Base-by-base conservation (phyloP, 2,888 invertebrate genomes). In the Limenitis camilla region DNA sequence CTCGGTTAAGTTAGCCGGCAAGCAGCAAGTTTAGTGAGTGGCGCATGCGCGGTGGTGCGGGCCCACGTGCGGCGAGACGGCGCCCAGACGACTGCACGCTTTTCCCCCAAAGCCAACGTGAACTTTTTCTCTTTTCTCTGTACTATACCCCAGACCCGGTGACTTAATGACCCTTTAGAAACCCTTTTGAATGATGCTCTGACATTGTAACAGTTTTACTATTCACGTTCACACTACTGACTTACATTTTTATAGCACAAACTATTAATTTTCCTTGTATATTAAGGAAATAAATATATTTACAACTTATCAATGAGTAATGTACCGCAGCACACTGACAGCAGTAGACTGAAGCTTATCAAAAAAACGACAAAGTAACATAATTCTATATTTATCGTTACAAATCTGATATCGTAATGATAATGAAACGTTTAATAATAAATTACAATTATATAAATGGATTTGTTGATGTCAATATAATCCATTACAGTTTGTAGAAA, bases 11-110 rank as follows among this genome's bases (percentile, higher is more conserved):
- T 64, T 51, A 60, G 45, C 45, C 36, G 30, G 45, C 19, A 3
- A 19, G 19, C 19, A 54, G 56, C 58, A 52, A n/a, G n/a, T 59
- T 67, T 66, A 69, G 74, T 78, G 81, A 72, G 72, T 67, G 66
- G 69, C 75, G 79, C 82, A 72, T 74, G 79, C 74, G 71, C 71
- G 54, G 50, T 74, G 79, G 74, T 71, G 71, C 53, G 50, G 19
- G 46, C 47, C 65, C 76, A 78, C 80, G 78, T 78, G 80, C 64
- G 64, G 46, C 55, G 70, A 82, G 82, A 82, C 82, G 69, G 64
- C 67, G 65, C 62, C 72, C 71, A 82, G 83, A 80, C 69, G 42
- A 48, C 31, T 49, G 45, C 9, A 47, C 29, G 39, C 49, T 49
- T 56, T 40, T 44, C 38, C 31, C 31, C 28, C 35, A 38, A 50